Evolutionary conservation across 2,113 vertebrate genomes (phyloP).

Genomic region (Chrysemys picta): DNA sequence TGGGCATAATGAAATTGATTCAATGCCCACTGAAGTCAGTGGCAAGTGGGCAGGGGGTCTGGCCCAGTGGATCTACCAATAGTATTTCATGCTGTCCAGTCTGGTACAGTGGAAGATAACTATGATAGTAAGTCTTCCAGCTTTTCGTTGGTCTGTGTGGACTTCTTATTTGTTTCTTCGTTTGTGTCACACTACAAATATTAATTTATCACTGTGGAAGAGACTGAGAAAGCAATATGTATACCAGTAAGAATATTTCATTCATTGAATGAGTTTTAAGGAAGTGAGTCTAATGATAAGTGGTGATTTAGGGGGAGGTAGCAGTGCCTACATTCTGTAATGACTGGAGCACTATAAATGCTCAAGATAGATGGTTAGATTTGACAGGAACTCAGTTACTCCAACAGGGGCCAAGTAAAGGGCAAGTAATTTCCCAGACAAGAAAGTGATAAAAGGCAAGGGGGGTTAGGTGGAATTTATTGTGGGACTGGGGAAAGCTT

Average conservation of each 20-base stretch:
- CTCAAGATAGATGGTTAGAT: conserved; percentile 48
- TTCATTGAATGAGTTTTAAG: conserved; percentile 7
- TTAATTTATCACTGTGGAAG: background rate
- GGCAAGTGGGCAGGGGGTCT: rapidly evolving
- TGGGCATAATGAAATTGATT: background rate
- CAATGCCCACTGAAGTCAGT: background rate
- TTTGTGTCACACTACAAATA: background rate
- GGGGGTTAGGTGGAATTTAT: conserved; percentile 61
- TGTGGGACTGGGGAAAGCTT: conserved; percentile 21
- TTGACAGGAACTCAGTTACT: conserved; percentile 61
- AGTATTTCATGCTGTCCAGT: background rate
- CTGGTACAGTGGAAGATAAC: background rate
- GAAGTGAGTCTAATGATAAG: background rate
- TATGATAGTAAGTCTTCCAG: background rate
- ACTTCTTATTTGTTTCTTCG: background rate
- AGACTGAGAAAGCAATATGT: background rate
- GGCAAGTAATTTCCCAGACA: conserved; percentile 52
- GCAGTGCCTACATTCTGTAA: rapidly evolving
- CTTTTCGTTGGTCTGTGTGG: background rate
- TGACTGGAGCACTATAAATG: conserved; percentile 33
- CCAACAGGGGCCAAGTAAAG: conserved; percentile 60
- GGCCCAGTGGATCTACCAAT: rapidly evolving
- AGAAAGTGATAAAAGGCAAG: conserved; percentile 57
- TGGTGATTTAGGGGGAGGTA: conserved; percentile 23
- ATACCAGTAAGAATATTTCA: background rate